Base-by-base conservation (phyloP, 2,113 vertebrate genomes). In the Tricholaema leucomelas region DNA sequence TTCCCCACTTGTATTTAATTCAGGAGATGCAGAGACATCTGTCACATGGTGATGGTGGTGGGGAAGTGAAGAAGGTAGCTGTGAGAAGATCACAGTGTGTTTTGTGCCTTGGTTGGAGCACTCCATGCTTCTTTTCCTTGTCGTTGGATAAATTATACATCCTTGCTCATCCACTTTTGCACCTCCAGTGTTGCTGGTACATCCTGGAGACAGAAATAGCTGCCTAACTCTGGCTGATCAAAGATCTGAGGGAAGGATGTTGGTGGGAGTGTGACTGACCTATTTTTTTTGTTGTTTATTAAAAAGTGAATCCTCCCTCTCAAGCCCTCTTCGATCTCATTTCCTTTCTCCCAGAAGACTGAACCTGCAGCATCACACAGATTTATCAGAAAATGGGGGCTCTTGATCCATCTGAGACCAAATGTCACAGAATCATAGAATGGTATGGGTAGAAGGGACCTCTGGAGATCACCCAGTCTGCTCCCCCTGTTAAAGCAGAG, bases 181-280 rank as follows among this genome's bases (percentile, higher is more conserved):
- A 90, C 93, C 90, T 84, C 81, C 82, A 19, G 82, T 3, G 85
- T 8, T 91, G 70, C 87, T 44, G 85, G 38, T 70, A 66, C 90
- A 77, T 82, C 85, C 90, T 16, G 58, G 15, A 59, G 71, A 35
- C 40, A 75, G 85, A 94, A 93, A 95, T 82, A 95, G 82, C 81
- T 3, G 48, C 58, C 30, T 58, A 24, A 2, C 4, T 69, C 20
- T 14, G 81, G 61, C 4, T 61, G 92, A 81, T 82, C n/a, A 63
- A 69, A 8, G 85, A 72, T 15, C 86, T 79, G 83, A 44, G 20
- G 70, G 42, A 87, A 60, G 69, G 67, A 56, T 9, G 73, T 14
- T 83, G 52, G 92, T 92, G 92, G 93, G 91, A 95, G 89, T 80
- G 89, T 35, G 81, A 8, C 71, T 95, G 87, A 84, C 90, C 87